Evolutionary conservation across 2,113 vertebrate genomes (phyloP).

Genomic region (Cheirogaleus medius): DNA sequence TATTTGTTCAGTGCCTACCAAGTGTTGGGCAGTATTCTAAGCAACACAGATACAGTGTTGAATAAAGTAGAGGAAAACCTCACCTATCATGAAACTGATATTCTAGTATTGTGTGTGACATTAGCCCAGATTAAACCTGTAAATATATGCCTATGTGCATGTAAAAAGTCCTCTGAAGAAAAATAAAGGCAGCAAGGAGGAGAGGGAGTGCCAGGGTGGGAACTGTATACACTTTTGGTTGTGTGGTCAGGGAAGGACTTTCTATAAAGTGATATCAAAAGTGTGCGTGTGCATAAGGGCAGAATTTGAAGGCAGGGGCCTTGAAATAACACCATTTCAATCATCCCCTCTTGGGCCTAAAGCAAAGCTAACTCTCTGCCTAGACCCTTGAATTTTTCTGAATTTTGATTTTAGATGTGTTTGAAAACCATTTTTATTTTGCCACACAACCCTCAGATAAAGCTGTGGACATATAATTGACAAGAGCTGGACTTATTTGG

Average conservation of each 20-base stretch:
- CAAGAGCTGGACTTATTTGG: background rate
- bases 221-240: background rate
- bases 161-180: background rate
- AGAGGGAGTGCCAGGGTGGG: background rate
- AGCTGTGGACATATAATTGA: background rate
- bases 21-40: background rate
- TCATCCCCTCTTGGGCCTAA: background rate
- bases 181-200: background rate
- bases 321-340: background rate
- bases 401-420: background rate
- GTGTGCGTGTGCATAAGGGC: background rate
- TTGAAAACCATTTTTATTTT: background rate
- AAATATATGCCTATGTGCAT: background rate
- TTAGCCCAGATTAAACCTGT: background rate
- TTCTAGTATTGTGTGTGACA: background rate
- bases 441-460: background rate
- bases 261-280: background rate
- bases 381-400: background rate
- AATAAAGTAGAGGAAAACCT: background rate
- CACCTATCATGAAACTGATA: background rate
- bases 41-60: background rate
- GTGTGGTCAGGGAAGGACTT: background rate
- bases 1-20: background rate
- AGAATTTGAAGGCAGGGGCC: background rate
- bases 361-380: background rate